Percentiles rank a stretch among this genome's conserved stretches.
Evolutionary conservation across 2,888 invertebrate genomes (phyloP).

Genomic region (Unio pictorum): DNA sequence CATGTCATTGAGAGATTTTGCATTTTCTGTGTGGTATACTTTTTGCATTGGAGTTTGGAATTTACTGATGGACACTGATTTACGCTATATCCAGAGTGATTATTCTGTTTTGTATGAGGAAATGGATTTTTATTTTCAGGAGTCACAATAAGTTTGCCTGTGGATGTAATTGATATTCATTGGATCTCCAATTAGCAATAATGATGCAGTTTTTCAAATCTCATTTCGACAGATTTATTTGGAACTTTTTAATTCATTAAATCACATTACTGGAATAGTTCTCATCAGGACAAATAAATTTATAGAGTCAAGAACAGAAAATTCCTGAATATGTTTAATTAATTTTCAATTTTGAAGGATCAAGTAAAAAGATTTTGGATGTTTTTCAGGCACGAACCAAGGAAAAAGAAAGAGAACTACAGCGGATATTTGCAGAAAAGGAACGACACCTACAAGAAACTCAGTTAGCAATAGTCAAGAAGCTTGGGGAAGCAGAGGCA

Average conservation of each 20-base stretch:
- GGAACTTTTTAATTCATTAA: too few relatives aligned
- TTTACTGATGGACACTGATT: too few relatives aligned
- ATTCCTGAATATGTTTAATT: neutral
- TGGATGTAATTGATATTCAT: too few relatives aligned
- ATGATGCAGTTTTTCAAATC: neutral
- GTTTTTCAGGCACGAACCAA: constrained; percentile 63
- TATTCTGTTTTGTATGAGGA: too few relatives aligned
- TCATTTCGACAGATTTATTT: neutral
- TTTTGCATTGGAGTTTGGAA: too few relatives aligned
- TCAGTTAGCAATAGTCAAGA: constrained; percentile 68
- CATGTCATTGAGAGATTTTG: too few relatives aligned
- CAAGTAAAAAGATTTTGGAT: neutral
- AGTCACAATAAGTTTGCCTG: too few relatives aligned
- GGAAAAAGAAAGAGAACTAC: constrained; percentile 69
- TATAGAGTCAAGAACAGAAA: neutral
- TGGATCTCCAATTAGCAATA: neutral
- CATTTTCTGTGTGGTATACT: too few relatives aligned
- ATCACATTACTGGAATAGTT: neutral
- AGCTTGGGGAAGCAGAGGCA: constrained; percentile 72
- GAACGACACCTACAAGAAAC: constrained; percentile 70
- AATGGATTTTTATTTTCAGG: too few relatives aligned
- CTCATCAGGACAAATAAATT: neutral
- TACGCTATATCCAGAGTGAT: too few relatives aligned
- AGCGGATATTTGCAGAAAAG: constrained; percentile 69
- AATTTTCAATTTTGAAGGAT: neutral